Percentiles rank a stretch among this genome's conserved stretches.
Evolutionary conservation across 2,797 vertebrate genomes (phyloP).

Genomic region (Ctenopoma multispine): DNA sequence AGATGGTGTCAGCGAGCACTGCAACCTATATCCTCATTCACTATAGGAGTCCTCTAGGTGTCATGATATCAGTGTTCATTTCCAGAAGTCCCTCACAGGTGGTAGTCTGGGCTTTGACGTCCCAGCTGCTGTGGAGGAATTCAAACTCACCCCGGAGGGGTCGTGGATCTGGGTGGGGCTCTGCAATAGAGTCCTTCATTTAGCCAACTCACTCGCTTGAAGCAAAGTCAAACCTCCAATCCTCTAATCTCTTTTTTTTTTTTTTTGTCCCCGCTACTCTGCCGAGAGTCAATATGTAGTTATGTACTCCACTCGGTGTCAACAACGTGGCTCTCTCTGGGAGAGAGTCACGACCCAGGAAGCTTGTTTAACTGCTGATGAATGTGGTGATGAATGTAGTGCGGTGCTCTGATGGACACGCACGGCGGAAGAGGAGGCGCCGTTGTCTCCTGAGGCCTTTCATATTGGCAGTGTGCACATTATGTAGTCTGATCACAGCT

Average conservation of each 20-base stretch:
- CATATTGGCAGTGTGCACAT: conserved; percentile 52
- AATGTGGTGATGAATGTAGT: conserved; percentile 53
- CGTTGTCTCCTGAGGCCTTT: conserved; percentile 62
- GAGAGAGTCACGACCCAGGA: conserved; percentile 54
- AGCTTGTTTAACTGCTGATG: conserved; percentile 66
- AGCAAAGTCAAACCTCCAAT: conserved; percentile 62
- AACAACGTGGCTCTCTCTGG: conserved; percentile 47
- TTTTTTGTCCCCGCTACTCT: conserved; percentile 18
- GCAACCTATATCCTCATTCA: conserved; percentile 50
- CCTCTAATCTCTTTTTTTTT: conserved; percentile 24
- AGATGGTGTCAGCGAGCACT: conserved; percentile 53
- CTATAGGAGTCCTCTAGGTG: conserved; percentile 61
- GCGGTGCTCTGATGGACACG: conserved; percentile 49
- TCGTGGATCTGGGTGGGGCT: background rate
- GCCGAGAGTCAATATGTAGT: conserved; percentile 71
- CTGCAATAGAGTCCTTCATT: conserved; percentile 57
- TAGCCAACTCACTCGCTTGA: conserved; percentile 40
- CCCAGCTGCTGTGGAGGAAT: conserved; percentile 52
- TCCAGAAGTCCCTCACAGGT: conserved; percentile 63
- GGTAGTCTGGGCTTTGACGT: conserved; percentile 65
- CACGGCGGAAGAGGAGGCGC: conserved; percentile 15
- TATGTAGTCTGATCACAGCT: conserved; percentile 70
- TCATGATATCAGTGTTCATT: conserved; percentile 59
- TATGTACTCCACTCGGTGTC: conserved; percentile 61
- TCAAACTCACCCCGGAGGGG: conserved; percentile 17